These are phyloP conservation scores for Drosophila koepferae DNA, from an alignment of 2,888 invertebrate genomes.

Conservation along the genomic window DNA sequence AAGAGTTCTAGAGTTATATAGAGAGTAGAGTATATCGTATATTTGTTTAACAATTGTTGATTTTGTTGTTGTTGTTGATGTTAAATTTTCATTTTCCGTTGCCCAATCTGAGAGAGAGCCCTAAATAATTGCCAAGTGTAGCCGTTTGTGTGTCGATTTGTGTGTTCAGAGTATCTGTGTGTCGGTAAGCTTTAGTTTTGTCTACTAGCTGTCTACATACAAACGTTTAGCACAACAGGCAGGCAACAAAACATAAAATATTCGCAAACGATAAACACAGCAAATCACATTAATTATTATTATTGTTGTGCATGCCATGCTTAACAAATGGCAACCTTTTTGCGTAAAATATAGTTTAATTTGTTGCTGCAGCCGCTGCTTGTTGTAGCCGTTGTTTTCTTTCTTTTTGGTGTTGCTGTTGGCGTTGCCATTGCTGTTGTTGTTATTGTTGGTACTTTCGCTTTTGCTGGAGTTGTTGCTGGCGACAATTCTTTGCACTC, in stretches of 20 bases:
- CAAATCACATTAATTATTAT: slow-evolving; percentile 42
- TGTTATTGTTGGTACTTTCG: slow-evolving; percentile 17
- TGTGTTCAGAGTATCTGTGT: slow-evolving; percentile 26
- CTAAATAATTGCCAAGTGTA: slow-evolving; percentile 42
- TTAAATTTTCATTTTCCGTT: slow-evolving; percentile 46
- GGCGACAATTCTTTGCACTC: slow-evolving; percentile 32
- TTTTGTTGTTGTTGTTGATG: slow-evolving; percentile 34
- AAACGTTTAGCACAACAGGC: slow-evolving; percentile 55
- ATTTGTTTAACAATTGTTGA: slow-evolving; percentile 13
- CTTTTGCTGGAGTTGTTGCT: slow-evolving; percentile 21
- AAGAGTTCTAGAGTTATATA: slow-evolving; percentile 12
- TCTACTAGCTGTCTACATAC: slow-evolving; percentile 54
- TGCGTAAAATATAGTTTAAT: slow-evolving; percentile 76
- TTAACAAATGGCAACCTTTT: slow-evolving; percentile 76
- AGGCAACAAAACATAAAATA: slow-evolving; percentile 46
- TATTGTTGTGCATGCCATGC: slow-evolving; percentile 67
- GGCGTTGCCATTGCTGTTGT: slow-evolving; percentile 13
- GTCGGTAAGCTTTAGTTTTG: slow-evolving; percentile 51
- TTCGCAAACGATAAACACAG: slow-evolving; percentile 49
- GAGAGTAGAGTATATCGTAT: not conserved
- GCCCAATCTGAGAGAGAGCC: slow-evolving; percentile 44
- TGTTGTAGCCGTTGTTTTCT: slow-evolving; percentile 40
- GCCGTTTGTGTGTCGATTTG: slow-evolving; percentile 27
- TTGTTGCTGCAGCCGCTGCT: slow-evolving; percentile 64
- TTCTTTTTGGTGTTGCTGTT: slow-evolving; percentile 26